These are phyloP conservation scores for Premnoplex brunnescens DNA, from an alignment of 2,797 vertebrate genomes.

Conservation along the genomic window DNA sequence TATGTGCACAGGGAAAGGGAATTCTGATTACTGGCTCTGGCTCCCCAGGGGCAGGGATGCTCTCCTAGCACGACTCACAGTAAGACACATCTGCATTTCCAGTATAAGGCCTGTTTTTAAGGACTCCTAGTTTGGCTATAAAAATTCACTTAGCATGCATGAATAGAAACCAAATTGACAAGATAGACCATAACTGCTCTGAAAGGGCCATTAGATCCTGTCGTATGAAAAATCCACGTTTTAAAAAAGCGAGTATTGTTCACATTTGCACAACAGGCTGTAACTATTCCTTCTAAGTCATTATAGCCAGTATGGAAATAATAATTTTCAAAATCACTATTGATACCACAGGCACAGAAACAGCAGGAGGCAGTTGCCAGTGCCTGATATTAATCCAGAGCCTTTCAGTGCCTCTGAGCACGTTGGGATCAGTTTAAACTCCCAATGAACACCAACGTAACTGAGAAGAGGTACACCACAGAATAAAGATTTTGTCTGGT, in stretches of 20 bases:
- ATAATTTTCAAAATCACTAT: conserved; percentile 17
- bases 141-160: conserved; percentile 61
- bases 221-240: background rate
- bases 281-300: conserved; percentile 32
- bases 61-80: conserved; percentile 18
- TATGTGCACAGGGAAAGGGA: background rate
- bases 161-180: conserved; percentile 59
- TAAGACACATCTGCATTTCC: conserved; percentile 42
- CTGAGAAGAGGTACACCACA: background rate
- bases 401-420: background rate
- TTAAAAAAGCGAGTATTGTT: conserved; percentile 30
- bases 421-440: background rate
- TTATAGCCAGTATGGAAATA: background rate
- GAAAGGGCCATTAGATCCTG: conserved; percentile 59
- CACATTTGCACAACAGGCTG: conserved; percentile 42
- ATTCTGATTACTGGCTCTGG: conserved; percentile 38
- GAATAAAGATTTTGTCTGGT: background rate
- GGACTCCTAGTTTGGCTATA: conserved; percentile 55
- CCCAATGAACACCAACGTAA: background rate
- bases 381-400: background rate
- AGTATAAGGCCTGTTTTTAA: conserved; percentile 58
- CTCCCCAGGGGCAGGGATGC: conserved; percentile 38
- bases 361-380: conserved; percentile 1
- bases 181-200: conserved; percentile 54
- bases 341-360: conserved; percentile 9